A percentile compares a stretch with the other conserved stretches of the same genome.
phyloP scores from a whole-genome alignment of 2,888 invertebrate genomes.

The Lymantria monacha region DNA sequence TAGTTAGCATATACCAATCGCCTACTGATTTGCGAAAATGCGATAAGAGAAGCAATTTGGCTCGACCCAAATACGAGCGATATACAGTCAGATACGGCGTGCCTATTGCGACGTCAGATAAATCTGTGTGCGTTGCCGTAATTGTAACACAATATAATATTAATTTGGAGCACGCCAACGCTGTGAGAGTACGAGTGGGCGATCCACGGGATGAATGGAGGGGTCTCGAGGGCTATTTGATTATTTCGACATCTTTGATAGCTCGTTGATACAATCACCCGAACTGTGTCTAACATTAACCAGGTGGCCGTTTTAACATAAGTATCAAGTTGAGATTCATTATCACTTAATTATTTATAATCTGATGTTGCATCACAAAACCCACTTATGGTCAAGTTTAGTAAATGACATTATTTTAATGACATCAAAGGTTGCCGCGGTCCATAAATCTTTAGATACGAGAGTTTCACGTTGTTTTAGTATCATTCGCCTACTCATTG shows the following conservation, averaged over 20 bases:
- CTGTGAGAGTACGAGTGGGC: conserved; percentile 44
- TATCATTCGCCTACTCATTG: conserved; percentile 41
- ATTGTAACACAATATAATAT: conserved; percentile 63
- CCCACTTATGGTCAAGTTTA: conserved; percentile 25
- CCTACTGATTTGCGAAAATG: conserved; percentile 46
- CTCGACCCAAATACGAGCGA: conserved; percentile 53
- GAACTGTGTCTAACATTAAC: conserved; percentile 18
- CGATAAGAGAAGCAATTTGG: conserved; percentile 53
- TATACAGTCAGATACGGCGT: conserved; percentile 40
- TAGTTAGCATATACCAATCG: conserved; percentile 27
- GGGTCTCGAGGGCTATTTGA: conserved; percentile 36
- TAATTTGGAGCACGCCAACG: conserved; percentile 62
- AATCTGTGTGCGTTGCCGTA: conserved; percentile 51
- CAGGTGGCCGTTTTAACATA: neutral
- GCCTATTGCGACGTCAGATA: conserved; percentile 47
- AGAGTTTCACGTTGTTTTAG: conserved; percentile 40
- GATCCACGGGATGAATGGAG: conserved; percentile 21
- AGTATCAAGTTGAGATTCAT: conserved; percentile 1
- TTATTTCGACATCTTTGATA: conserved; percentile 43
- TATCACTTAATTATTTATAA: conserved; percentile 1
- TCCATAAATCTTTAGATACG: conserved; percentile 46
- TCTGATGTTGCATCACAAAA: neutral
- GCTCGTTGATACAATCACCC: conserved; percentile 36
- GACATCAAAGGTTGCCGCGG: conserved; percentile 39
- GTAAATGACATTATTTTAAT: conserved; percentile 32